phyloP scores from a whole-genome alignment of 2,888 invertebrate genomes.

The Drosophila austrosaltans region DNA sequence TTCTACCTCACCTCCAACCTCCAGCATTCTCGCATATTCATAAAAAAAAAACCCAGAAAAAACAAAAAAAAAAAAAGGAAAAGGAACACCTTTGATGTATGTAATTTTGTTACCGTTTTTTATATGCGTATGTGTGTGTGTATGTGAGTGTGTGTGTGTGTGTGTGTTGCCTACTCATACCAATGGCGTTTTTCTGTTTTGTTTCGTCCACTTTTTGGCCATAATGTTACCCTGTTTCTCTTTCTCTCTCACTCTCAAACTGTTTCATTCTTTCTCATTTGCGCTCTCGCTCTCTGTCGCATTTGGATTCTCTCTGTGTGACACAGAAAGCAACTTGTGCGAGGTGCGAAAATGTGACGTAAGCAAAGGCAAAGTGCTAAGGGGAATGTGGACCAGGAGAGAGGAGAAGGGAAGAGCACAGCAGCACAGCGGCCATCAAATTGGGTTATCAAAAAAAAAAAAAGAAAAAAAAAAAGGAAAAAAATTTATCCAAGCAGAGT shows the following conservation, averaged over 20 bases:
- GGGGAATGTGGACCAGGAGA: not conserved
- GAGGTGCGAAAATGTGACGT: slow-evolving; percentile 75
- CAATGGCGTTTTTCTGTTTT: slow-evolving; percentile 40
- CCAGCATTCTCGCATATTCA: slow-evolving; percentile 57
- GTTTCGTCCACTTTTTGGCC: slow-evolving; percentile 46
- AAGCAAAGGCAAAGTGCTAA: slow-evolving; percentile 48
- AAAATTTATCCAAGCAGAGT: not conserved
- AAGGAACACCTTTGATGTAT: slow-evolving; percentile 72
- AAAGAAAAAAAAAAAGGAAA: slow-evolving; percentile 1
- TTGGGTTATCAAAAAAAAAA: slow-evolving; percentile 64
- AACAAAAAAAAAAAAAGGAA: slow-evolving; percentile 15
- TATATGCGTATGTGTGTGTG: slow-evolving; percentile 1
- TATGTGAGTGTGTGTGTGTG: not conserved
- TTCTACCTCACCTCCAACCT: slow-evolving; percentile 6
- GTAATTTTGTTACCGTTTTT: slow-evolving; percentile 74
- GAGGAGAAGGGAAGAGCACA: slow-evolving; percentile 20
- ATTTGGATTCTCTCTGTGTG: slow-evolving; percentile 50
- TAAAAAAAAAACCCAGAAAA: slow-evolving; percentile 46
- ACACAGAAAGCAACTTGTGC: slow-evolving; percentile 70
- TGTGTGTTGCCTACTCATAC: slow-evolving; percentile 31
- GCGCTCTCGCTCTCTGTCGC: slow-evolving; percentile 24
- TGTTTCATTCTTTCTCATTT: slow-evolving; percentile 14
- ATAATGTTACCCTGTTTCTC: slow-evolving; percentile 46
- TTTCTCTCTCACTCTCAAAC: slow-evolving; percentile 24
- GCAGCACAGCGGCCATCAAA: slow-evolving; percentile 57